A percentile compares a stretch with the other conserved stretches of the same genome.
phyloP scores from a whole-genome alignment of 1,140 invertebrate genomes.

The Hyposmocoma kahamanoa region DNA sequence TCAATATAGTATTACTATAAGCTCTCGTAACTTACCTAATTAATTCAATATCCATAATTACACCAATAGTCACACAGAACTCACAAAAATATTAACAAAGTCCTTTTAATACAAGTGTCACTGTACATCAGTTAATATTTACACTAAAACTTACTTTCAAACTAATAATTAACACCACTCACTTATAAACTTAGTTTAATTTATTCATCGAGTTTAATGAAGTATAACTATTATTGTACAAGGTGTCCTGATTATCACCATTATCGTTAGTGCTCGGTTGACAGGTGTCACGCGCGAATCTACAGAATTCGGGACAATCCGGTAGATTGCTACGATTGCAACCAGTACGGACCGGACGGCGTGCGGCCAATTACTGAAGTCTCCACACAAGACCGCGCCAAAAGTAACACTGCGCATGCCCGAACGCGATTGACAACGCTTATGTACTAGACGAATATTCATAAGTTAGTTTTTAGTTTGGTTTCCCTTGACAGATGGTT shows the following conservation, averaged over 20 bases:
- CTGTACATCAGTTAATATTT: not conserved
- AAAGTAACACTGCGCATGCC: constrained; percentile 46
- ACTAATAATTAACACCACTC: constrained; percentile 9
- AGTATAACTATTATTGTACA: too few relatives aligned
- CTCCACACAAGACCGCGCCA: constrained; percentile 43
- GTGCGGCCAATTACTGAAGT: constrained; percentile 62
- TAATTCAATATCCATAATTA: constrained; percentile 10
- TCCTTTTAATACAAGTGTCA: too few relatives aligned
- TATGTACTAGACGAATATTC: constrained; percentile 50
- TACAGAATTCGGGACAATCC: constrained; percentile 12
- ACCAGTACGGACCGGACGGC: constrained; percentile 34
- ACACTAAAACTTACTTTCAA: constrained; percentile 1
- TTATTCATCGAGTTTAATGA: constrained; percentile 1
- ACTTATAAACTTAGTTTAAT: not conserved
- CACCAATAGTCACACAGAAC: constrained; percentile 7
- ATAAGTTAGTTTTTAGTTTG: constrained; percentile 63
- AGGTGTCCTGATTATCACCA: constrained; percentile 3
- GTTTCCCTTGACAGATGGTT: constrained; percentile 41
- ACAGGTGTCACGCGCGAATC: constrained; percentile 26
- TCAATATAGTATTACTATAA: too few relatives aligned
- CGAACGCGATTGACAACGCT: constrained; percentile 50
- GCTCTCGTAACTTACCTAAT: constrained; percentile 13
- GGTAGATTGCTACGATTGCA: too few relatives aligned
- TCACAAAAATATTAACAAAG: constrained; percentile 11
- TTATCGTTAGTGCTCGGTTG: constrained; percentile 15